phyloP scores from a whole-genome alignment of 1,140 invertebrate species.

The Pararge aegeria region DNA sequence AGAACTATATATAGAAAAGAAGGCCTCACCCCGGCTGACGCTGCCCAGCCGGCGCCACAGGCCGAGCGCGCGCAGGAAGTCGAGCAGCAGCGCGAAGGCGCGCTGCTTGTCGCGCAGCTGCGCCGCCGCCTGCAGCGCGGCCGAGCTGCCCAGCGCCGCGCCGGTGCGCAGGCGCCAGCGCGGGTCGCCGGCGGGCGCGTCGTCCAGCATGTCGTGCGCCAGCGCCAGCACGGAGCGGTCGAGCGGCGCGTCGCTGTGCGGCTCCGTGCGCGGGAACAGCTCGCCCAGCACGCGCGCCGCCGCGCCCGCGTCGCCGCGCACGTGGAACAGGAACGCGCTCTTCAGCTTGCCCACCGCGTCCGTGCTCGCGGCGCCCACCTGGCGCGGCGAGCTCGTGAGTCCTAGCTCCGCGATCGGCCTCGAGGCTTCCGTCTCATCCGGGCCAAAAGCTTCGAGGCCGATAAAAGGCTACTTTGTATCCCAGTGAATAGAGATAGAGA shows the following conservation, averaged over 20 bases:
- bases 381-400: not conserved
- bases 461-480: too few relatives aligned
- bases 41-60: conserved; percentile 86
- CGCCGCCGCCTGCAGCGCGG: conserved; percentile 89
- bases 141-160: conserved; percentile 81
- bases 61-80: conserved; percentile 88
- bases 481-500: too few relatives aligned
- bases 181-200: conserved; percentile 93
- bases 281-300: conserved; percentile 85
- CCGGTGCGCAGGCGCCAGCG: conserved; percentile 62
- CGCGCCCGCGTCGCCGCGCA: conserved; percentile 73
- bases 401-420: too few relatives aligned
- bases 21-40: conserved; percentile 83
- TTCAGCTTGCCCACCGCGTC: conserved; percentile 82
- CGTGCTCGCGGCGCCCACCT: conserved; percentile 47
- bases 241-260: conserved; percentile 80
- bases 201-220: conserved; percentile 91
- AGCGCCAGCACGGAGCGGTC: conserved; percentile 86
- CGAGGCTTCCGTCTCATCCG: too few relatives aligned
- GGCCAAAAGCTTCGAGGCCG: too few relatives aligned
- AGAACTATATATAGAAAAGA: too few relatives aligned
- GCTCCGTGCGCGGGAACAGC: conserved; percentile 81
- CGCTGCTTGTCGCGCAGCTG: conserved; percentile 93
- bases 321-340: conserved; percentile 88
- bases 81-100: conserved; percentile 86